Conservation (phyloP, 2,888 invertebrate species). For the Erebia ligea region DNA sequence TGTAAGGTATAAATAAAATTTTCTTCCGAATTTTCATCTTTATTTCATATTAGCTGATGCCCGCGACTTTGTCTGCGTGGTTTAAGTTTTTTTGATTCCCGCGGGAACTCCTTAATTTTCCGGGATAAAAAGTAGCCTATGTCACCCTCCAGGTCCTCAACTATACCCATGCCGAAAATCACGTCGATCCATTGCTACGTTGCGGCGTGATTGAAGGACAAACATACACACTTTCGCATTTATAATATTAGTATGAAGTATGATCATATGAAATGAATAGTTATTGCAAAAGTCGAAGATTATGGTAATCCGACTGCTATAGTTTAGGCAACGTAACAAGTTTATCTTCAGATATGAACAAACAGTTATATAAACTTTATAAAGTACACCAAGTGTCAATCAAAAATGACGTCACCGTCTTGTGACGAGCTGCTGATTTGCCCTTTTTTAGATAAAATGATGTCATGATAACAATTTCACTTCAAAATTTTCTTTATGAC, state of each 20-base stretch:
- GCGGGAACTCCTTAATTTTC: too few relatives aligned
- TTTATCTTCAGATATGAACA: constrained; percentile 6
- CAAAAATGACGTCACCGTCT: background rate
- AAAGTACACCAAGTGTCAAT: background rate
- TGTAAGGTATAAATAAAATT: background rate
- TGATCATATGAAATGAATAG: too few relatives aligned
- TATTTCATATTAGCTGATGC: background rate
- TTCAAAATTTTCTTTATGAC: background rate
- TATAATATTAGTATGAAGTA: too few relatives aligned
- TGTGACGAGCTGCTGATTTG: background rate
- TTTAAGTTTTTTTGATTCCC: too few relatives aligned
- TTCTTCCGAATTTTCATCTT: background rate
- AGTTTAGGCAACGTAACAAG: background rate
- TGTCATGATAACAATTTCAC: background rate
- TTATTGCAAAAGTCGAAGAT: background rate
- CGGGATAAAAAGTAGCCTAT: too few relatives aligned
- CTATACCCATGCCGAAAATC: too few relatives aligned
- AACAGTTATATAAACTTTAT: background rate
- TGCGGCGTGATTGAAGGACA: too few relatives aligned
- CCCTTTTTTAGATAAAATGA: background rate
- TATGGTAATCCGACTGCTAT: background rate
- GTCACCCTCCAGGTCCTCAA: too few relatives aligned
- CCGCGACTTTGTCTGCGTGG: too few relatives aligned
- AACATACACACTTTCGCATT: too few relatives aligned
- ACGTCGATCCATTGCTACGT: too few relatives aligned